Percentiles rank a stretch among this genome's conserved stretches.
phyloP scores from a whole-genome alignment of 2,888 invertebrate genomes.

The Hedya salicella region DNA sequence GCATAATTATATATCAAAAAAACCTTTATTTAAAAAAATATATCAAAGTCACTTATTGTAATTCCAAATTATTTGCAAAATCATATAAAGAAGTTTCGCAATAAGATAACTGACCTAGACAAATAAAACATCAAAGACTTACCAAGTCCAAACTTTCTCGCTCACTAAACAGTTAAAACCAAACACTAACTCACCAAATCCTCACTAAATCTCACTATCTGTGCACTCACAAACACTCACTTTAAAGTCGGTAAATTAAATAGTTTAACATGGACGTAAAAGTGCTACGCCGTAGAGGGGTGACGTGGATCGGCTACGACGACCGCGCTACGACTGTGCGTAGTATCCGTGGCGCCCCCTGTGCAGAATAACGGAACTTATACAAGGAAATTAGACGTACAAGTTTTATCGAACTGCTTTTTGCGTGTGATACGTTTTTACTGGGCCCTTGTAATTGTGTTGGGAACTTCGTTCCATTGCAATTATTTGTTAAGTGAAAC shows the following conservation, averaged over 20 bases:
- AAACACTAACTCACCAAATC: slow-evolving; percentile 31
- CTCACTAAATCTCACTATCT: slow-evolving; percentile 23
- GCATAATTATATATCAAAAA: too few species aligned
- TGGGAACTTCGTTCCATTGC: slow-evolving; percentile 16
- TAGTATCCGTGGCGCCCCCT: slow-evolving; percentile 54
- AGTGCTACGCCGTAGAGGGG: slow-evolving; percentile 43
- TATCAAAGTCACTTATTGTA: too few species aligned
- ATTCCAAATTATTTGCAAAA: too few species aligned
- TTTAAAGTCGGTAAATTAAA: slow-evolving; percentile 18
- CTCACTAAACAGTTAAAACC: slow-evolving; percentile 30
- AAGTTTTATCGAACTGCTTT: slow-evolving; percentile 41
- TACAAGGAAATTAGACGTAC: slow-evolving; percentile 38
- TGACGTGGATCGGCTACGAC: slow-evolving; percentile 54
- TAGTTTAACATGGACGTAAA: slow-evolving; percentile 4
- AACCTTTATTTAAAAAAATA: too few species aligned
- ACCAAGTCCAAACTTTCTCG: slow-evolving; percentile 23
- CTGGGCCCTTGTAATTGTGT: slow-evolving; percentile 26
- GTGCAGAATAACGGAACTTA: slow-evolving; percentile 51
- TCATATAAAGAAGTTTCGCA: background rate
- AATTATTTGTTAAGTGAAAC: slow-evolving; percentile 14
- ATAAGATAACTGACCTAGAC: background rate
- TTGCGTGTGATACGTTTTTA: slow-evolving; percentile 31
- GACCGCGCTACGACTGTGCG: slow-evolving; percentile 59
- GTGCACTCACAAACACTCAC: slow-evolving; percentile 33
- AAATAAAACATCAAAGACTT: slow-evolving; percentile 18